Conservation (phyloP, 2,113 vertebrate species). For the Prietella phreatophila region DNA sequence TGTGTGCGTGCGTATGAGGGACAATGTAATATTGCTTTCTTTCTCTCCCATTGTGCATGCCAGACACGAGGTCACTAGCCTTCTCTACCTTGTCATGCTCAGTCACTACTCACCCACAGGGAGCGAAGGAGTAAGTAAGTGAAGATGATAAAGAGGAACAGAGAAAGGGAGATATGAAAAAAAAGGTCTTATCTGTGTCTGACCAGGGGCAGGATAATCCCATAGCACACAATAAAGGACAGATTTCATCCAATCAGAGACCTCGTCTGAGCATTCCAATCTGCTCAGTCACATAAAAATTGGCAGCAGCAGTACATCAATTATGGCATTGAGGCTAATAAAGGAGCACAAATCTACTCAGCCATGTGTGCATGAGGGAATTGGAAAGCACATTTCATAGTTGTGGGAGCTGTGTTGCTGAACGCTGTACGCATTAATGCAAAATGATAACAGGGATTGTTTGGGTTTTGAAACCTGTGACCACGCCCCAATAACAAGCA, state of each 20-base stretch:
- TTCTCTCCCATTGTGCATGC: constrained; percentile 22
- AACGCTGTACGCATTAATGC: constrained; percentile 1
- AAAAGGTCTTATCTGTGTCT: constrained; percentile 56
- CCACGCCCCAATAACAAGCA: neutral
- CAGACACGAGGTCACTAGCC: constrained; percentile 27
- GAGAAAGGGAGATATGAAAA: constrained; percentile 28
- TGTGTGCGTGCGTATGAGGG: neutral
- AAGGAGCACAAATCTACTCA: constrained; percentile 15
- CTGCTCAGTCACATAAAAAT: constrained; percentile 21
- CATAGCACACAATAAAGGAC: constrained; percentile 34
- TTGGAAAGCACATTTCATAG: constrained; percentile 12
- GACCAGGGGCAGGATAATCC: constrained; percentile 56
- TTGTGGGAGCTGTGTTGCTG: constrained; percentile 7
- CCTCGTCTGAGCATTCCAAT: constrained; percentile 23
- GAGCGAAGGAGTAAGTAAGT: constrained; percentile 19
- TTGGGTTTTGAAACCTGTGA: neutral
- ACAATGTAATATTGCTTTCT: neutral
- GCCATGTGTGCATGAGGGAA: neutral
- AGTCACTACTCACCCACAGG: constrained; percentile 9
- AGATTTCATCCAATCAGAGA: constrained; percentile 44
- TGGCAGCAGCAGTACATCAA: constrained; percentile 21
- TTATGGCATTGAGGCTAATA: constrained; percentile 3
- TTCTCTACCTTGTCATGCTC: constrained; percentile 33
- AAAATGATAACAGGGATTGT: neutral
- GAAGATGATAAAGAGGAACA: constrained; percentile 21